A percentile compares a stretch with the other conserved stretches of the same genome.
Evolutionary conservation across 2,888 invertebrate genomes (phyloP).

Genomic region (Gandaritis pyraliata): DNA sequence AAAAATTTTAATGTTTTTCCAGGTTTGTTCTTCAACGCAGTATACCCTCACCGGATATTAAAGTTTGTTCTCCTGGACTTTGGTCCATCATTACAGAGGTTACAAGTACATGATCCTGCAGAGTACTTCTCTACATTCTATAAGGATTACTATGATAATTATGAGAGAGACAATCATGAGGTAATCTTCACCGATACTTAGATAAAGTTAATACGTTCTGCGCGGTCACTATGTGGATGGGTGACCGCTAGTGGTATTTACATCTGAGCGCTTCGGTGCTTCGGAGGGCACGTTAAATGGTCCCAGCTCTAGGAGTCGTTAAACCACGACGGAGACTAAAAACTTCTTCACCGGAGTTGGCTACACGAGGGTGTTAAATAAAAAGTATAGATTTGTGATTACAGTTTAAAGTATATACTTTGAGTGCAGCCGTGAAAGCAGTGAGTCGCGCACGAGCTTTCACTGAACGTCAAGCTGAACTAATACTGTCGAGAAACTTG

Average conservation of each 20-base stretch:
- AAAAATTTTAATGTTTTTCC: too few species aligned
- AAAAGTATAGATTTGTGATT: not conserved
- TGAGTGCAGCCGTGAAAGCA: conserved; percentile 65
- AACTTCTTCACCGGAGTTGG: too few species aligned
- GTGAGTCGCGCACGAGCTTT: conserved; percentile 72
- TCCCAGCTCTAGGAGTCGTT: too few species aligned
- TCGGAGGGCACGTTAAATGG: too few species aligned
- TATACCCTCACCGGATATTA: conserved; percentile 75
- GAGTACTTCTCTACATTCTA: conserved; percentile 63
- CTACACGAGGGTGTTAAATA: too few species aligned
- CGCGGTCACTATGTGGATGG: too few species aligned
- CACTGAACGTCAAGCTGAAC: conserved; percentile 69
- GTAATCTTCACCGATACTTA: too few species aligned
- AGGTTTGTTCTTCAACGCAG: conserved; percentile 71
- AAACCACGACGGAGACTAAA: too few species aligned
- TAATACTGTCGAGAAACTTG: conserved; percentile 76
- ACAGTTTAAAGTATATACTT: conserved; percentile 38
- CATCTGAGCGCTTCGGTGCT: too few species aligned
- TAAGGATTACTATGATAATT: conserved; percentile 61
- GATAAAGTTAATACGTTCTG: too few species aligned
- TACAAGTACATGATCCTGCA: conserved; percentile 49
- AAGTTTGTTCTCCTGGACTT: conserved; percentile 71
- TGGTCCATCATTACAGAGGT: conserved; percentile 52
- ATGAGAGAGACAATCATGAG: conserved; percentile 51
- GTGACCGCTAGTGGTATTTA: too few species aligned